These are phyloP conservation scores for Menura novaehollandiae DNA, from an alignment of 2,113 vertebrate species.

Conservation along the genomic window DNA sequence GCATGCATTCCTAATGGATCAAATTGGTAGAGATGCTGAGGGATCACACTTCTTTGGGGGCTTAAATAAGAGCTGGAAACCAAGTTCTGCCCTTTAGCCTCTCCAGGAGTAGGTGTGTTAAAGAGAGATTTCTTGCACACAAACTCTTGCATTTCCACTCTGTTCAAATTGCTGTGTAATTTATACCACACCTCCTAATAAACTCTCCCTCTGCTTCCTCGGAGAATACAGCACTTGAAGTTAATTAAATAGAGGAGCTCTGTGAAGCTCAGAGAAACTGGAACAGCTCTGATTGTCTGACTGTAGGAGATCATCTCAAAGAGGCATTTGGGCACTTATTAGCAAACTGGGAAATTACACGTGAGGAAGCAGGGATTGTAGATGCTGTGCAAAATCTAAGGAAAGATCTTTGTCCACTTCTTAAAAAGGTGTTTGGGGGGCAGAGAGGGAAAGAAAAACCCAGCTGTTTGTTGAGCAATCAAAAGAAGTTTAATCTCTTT, in stretches of 20 bases:
- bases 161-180: slow-evolving; percentile 20
- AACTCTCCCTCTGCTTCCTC: slow-evolving; percentile 21
- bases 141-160: slow-evolving; percentile 13
- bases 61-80: background rate
- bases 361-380: background rate
- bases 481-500: background rate
- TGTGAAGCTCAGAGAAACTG: slow-evolving; percentile 29
- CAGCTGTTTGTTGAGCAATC: background rate
- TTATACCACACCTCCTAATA: slow-evolving; percentile 42
- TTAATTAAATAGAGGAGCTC: slow-evolving; percentile 60
- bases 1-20: background rate
- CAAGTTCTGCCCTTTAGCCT: background rate
- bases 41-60: background rate
- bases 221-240: slow-evolving; percentile 36
- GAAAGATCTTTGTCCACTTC: background rate
- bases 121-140: background rate
- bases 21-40: slow-evolving; percentile 10
- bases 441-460: background rate
- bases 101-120: background rate
- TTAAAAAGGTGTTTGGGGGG: background rate
- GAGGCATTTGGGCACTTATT: slow-evolving; percentile 4
- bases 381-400: background rate
- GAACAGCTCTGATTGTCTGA: slow-evolving; percentile 39
- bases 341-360: background rate
- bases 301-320: slow-evolving; percentile 14